Evolutionary conservation across 2,113 vertebrate genomes (phyloP).

Genomic region (Irena cyanogastra): DNA sequence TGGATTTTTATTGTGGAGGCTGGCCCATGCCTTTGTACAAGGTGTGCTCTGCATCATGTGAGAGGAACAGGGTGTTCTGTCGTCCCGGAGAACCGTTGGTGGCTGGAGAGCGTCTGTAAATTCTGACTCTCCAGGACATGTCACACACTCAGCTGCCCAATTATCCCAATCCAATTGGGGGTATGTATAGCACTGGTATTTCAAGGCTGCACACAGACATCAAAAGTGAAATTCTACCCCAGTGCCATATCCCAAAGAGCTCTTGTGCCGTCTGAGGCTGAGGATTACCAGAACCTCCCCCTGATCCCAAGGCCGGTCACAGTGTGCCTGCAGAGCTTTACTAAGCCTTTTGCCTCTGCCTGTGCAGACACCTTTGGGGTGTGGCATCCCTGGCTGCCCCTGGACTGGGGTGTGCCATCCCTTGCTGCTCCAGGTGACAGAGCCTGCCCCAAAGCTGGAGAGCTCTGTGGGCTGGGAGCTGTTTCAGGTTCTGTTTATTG

Average conservation of each 20-base stretch:
- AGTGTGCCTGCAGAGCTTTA: not conserved
- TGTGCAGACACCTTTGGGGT: not conserved
- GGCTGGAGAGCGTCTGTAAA: not conserved
- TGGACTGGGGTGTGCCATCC: not conserved
- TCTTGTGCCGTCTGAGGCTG: not conserved
- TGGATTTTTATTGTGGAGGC: not conserved
- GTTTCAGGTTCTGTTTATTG: not conserved
- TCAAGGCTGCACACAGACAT: not conserved
- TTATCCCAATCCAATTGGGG: not conserved
- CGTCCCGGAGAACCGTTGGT: not conserved
- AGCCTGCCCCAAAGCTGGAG: not conserved
- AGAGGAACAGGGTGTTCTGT: not conserved
- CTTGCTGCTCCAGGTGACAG: not conserved
- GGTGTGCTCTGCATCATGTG: rapidly evolving
- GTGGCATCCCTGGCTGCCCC: not conserved
- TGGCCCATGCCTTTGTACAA: not conserved
- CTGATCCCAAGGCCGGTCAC: not conserved
- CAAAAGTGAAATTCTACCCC: not conserved
- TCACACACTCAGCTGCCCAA: not conserved
- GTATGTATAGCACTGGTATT: not conserved
- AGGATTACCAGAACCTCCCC: not conserved
- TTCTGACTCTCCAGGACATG: not conserved
- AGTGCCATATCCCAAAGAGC: not conserved
- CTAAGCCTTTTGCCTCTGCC: not conserved
- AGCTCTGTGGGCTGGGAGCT: rapidly evolving